Base-by-base conservation (phyloP, 2,797 vertebrate species). In the Menidia menidia region DNA sequence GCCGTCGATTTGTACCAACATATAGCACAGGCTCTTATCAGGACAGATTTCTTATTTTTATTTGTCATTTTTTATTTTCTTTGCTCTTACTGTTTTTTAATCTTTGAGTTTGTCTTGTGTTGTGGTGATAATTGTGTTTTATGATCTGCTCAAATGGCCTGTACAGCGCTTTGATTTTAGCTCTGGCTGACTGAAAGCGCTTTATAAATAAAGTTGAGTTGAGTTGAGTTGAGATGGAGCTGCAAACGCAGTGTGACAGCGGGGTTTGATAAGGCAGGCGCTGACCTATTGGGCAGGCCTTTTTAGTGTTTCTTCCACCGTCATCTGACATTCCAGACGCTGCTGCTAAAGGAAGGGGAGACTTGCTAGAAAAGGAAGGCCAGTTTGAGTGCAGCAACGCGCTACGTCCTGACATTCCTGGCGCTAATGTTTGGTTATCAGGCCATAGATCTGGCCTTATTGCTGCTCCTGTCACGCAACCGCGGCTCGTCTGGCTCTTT, bases 371-470 rank as follows among this genome's bases (percentile, higher is more conserved):
- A 35, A 51, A 85, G 88, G 85, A 89, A 86, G 68, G 59, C 77
- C 63, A 68, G 75, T 76, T 90, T 85, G 35, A 72, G 48, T 44
- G 71, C 32, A 10, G 78, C 79, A 33, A 64, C 71, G 78, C 48
- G 56, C 81, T 84, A 90, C 74, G 56, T 81, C 73, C 86, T 77
- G 74, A 88, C 88, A 91, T 84, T 89, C 89, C 83, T 79, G 6
- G 2, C 59, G 42, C 72, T 60, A 60, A 56, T 60, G 67, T 72
- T 19, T 18, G 42, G 53, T 56, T 89, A 89, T 93, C 90, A 45
- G 25, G 48, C 31, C 66, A 55, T 25, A 71, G 54, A 92, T 92
- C 89, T 78, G 71, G 50, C 62, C 68, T 77, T 77, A 85, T 83
- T 83, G 76, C 59, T 1, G 66, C 64, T 58, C 65, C 64, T 78